Evolutionary conservation across 2,888 invertebrate genomes (phyloP).

Genomic region (Sarcophaga subvicina): DNA sequence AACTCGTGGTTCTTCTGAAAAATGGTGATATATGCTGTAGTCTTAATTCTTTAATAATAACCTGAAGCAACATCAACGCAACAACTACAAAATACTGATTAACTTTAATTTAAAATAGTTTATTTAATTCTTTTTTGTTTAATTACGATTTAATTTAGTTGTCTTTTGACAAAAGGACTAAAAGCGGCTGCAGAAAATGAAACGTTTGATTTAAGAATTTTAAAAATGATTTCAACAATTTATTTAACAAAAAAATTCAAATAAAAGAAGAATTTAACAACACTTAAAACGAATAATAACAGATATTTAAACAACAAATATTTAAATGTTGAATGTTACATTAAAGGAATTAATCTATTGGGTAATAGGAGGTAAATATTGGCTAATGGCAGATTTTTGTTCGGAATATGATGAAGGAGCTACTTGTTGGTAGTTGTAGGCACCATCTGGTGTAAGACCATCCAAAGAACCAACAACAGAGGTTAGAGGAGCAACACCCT

Average conservation of each 20-base stretch:
- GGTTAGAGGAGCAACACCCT: slow-evolving; percentile 76
- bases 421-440: slow-evolving; percentile 77
- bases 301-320: slow-evolving; percentile 32
- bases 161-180: too few species aligned
- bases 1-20: too few species aligned
- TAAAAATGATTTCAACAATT: background rate
- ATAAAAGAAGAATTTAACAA: slow-evolving; percentile 23
- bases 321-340: background rate
- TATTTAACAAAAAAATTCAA: slow-evolving; percentile 31
- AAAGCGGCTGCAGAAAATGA: too few species aligned
- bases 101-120: too few species aligned
- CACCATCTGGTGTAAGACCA: slow-evolving; percentile 77
- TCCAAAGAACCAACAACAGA: slow-evolving; percentile 78
- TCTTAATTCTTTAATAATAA: too few species aligned
- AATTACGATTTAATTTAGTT: too few species aligned
- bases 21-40: too few species aligned
- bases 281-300: slow-evolving; percentile 43
- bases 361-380: slow-evolving; percentile 75
- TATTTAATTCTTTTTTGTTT: too few species aligned
- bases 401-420: slow-evolving; percentile 58
- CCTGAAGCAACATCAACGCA: too few species aligned
- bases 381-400: slow-evolving; percentile 70
- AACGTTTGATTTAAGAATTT: too few species aligned
- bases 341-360: slow-evolving; percentile 46
- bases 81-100: too few species aligned